These are phyloP conservation scores for Stichopus horrens DNA, from an alignment of 53 echinoderm and acorn worm genomes.

Conservation along the genomic window DNA sequence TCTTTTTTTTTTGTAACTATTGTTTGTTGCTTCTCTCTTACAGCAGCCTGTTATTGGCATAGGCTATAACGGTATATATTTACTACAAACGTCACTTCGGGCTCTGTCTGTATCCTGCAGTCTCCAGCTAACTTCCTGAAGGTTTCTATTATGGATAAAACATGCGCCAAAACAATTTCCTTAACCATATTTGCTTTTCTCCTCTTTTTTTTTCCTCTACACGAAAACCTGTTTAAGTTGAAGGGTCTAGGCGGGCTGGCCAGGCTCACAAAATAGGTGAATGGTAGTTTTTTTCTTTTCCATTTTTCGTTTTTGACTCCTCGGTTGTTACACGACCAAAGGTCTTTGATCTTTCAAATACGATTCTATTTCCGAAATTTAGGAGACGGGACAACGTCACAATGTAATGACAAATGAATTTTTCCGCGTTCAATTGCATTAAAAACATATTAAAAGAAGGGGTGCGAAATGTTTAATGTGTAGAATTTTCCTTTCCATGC, in stretches of 20 bases:
- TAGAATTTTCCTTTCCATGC: too few species aligned
- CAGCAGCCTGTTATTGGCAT: neutral
- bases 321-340: too few species aligned
- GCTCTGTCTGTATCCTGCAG: slow-evolving; percentile 16
- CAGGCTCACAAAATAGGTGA: too few species aligned
- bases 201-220: neutral
- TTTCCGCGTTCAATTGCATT: too few species aligned
- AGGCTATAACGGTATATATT: neutral
- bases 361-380: too few species aligned
- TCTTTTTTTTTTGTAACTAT: neutral
- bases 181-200: neutral
- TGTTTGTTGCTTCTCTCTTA: slow-evolving; percentile 9
- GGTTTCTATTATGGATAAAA: neutral
- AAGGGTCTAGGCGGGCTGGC: neutral
- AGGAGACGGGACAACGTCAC: too few species aligned
- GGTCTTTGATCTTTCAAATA: too few species aligned
- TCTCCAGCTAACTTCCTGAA: slow-evolving; percentile 26
- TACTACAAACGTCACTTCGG: slow-evolving; percentile 30
- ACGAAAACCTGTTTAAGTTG: neutral
- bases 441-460: too few species aligned
- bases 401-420: too few species aligned
- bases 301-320: too few species aligned
- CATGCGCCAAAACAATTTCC: slow-evolving; percentile 34
- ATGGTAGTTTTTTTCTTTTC: too few species aligned
- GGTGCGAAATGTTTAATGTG: too few species aligned